Evolutionary conservation across 2,888 invertebrate genomes (phyloP).

Genomic region (Parnassius mnemosyne): DNA sequence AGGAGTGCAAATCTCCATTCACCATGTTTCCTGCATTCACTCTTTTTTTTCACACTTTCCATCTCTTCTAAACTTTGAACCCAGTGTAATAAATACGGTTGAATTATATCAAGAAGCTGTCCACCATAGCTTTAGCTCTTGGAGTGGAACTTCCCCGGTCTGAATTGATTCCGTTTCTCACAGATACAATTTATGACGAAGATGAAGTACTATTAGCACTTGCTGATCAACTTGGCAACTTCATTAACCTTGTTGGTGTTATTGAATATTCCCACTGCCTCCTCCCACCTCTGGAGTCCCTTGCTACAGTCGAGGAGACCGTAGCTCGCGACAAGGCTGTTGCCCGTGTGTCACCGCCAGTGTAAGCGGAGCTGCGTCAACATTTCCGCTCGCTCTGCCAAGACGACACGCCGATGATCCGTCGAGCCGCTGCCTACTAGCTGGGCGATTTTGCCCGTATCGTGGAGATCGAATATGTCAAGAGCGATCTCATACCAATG

Average conservation of each 20-base stretch:
- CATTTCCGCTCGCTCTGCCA: slow-evolving; percentile 97
- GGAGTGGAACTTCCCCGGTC: slow-evolving; percentile 96
- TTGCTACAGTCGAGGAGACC: slow-evolving; percentile 99
- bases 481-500: slow-evolving; percentile 97
- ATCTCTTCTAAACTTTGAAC: too few relatives aligned
- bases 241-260: slow-evolving; percentile 97
- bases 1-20: too few relatives aligned
- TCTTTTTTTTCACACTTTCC: too few relatives aligned
- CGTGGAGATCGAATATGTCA: slow-evolving; percentile 96
- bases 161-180: slow-evolving; percentile 98
- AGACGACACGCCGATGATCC: slow-evolving; percentile 99
- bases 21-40: too few relatives aligned
- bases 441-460: slow-evolving; percentile 98
- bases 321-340: slow-evolving; percentile 99
- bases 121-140: slow-evolving; percentile 98
- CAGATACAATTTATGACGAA: slow-evolving; percentile 99
- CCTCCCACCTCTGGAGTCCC: slow-evolving; percentile 95
- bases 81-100: too few relatives aligned
- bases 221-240: slow-evolving; percentile 98
- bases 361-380: slow-evolving; percentile 88
- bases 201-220: slow-evolving; percentile 98
- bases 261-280: slow-evolving; percentile 97
- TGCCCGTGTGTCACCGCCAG: slow-evolving; percentile 85
- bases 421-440: slow-evolving; percentile 98
- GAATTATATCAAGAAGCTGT: slow-evolving; percentile 98